Base-by-base conservation (phyloP, 2,797 vertebrate genomes). In the Fundulus diaphanus region DNA sequence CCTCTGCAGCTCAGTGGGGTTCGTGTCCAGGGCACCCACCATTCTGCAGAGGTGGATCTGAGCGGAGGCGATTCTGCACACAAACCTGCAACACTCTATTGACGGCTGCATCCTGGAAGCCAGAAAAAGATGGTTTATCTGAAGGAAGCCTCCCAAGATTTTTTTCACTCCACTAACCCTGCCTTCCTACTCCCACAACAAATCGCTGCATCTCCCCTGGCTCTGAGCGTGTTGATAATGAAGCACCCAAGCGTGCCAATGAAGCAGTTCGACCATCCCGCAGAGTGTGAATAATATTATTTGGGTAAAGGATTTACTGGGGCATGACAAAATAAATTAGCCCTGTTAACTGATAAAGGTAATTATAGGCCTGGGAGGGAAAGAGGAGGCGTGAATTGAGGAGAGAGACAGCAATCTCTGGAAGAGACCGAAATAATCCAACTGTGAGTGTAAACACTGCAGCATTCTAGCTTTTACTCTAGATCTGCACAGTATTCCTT, bases 271-370 rank as follows among this genome's bases (percentile, higher is more conserved):
- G 56, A 79, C 85, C 69, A 29, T 82, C 77, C 82, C 48, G 33
- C 75, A 88, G 76, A 79, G 81, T 89, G 83, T 86, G 85, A 90
- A 93, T 92, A 90, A 90, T 92, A 92, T 90, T 88, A 90, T 88
- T 90, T 85, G 87, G 80, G 90, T 92, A 93, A 93, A 90, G 88
- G 85, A 92, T 92, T 92, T 90, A 94, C 89, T 91, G 90, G 85
- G 84, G 86, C 89, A 80, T 90, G 90, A 91, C 90, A 93, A 95
- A 93, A 92, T 93, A 93, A 93, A 95, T 93, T 86, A 94, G 89
- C 84, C 90, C 90, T 70, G 80, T 89, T 90, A 93, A 89, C 90
- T 88, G 86, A 93, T 94, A 91, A 93, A 89, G 85, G 90, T 90
- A 95, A 95, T 93, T 95, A 93, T 77, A 88, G 84, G 74, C 77